These are phyloP conservation scores for Cerastoderma edule DNA, from an alignment of 2,888 invertebrate species.

Conservation along the genomic window DNA sequence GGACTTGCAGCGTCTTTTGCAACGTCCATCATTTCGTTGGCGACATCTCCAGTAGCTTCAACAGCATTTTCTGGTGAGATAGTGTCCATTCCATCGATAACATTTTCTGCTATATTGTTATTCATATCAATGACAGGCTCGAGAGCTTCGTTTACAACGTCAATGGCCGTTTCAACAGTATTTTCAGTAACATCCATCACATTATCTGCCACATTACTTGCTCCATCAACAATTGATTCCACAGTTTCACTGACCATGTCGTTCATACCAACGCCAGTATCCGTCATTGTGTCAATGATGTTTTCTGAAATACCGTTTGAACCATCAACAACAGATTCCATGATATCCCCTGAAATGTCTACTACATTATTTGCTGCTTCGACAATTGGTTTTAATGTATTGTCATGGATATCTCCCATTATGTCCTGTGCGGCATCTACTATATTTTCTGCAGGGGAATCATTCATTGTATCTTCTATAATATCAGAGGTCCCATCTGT, in stretches of 20 bases:
- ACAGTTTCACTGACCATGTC: background rate
- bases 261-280: background rate
- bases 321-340: background rate
- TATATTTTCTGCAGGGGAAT: background rate
- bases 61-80: background rate
- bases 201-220: background rate
- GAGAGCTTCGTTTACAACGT: background rate
- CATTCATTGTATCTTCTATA: background rate
- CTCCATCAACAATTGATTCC: background rate
- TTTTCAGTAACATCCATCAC: background rate
- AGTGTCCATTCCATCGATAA: too few relatives aligned
- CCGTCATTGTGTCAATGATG: background rate
- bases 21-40: background rate
- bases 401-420: background rate
- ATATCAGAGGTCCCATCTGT: background rate
- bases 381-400: background rate
- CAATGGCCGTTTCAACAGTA: background rate
- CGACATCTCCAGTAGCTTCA: background rate
- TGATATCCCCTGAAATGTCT: background rate
- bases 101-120: background rate
- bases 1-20: background rate
- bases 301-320: background rate
- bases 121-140: background rate
- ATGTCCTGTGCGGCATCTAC: background rate
- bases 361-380: conserved; percentile 11